phyloP scores from a whole-genome alignment of 2,113 vertebrate species.

The Tamias sibiricus region DNA sequence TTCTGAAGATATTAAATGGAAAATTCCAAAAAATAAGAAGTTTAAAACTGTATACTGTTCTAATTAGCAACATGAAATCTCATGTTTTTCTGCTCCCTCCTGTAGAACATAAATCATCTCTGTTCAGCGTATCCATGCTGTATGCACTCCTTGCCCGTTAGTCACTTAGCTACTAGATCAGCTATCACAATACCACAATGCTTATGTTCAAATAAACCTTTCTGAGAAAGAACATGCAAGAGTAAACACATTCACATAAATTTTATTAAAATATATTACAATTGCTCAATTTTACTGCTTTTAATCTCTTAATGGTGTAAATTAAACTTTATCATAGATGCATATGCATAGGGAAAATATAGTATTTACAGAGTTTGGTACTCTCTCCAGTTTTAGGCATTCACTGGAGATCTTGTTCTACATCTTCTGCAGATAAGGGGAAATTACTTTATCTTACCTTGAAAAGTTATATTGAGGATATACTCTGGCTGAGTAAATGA shows the following conservation, averaged over 20 bases:
- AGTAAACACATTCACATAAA: not conserved
- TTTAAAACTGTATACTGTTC: not conserved
- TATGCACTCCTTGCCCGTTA: not conserved
- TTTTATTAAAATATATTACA: not conserved
- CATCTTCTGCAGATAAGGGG: not conserved
- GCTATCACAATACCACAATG: not conserved
- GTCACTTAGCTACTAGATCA: not conserved
- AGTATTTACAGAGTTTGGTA: not conserved
- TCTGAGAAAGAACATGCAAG: not conserved
- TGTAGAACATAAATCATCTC: not conserved
- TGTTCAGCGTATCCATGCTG: too few species aligned
- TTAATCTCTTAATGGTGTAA: not conserved
- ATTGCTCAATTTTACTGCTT: not conserved
- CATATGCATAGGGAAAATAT: not conserved
- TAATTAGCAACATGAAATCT: not conserved
- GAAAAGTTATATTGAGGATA: constrained; percentile 1
- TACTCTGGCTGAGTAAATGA: not conserved
- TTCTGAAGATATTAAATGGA: not conserved
- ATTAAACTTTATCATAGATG: not conserved
- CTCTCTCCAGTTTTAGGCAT: not conserved
- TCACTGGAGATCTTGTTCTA: not conserved
- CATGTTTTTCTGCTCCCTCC: not conserved
- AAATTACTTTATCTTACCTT: not conserved
- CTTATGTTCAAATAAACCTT: not conserved
- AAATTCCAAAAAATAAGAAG: not conserved